These are phyloP conservation scores for Phoenicopterus ruber DNA, from an alignment of 2,113 vertebrate species.

Conservation along the genomic window DNA sequence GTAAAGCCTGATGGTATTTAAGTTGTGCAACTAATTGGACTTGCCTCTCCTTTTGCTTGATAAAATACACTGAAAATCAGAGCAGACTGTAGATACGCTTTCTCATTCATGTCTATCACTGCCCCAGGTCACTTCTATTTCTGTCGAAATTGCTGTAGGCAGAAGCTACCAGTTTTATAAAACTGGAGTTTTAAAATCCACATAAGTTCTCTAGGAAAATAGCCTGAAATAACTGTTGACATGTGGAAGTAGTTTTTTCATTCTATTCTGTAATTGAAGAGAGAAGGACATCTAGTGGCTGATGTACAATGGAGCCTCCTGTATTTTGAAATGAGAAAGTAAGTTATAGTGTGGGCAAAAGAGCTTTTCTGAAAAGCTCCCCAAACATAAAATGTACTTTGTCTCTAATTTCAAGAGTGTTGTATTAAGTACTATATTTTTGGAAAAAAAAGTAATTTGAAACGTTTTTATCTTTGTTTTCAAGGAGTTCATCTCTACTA, in stretches of 20 bases:
- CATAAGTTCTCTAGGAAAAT: background rate
- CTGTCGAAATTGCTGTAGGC: background rate
- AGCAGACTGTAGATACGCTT: background rate
- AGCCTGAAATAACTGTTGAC: background rate
- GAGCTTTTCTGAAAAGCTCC: background rate
- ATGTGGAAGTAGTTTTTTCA: background rate
- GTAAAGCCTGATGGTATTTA: background rate
- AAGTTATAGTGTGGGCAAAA: background rate
- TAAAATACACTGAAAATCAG: background rate
- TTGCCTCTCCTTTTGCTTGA: background rate
- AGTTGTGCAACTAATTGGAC: background rate
- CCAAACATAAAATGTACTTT: background rate
- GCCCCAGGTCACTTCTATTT: background rate
- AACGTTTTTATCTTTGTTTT: background rate
- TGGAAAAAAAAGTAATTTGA: background rate
- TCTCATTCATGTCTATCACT: background rate
- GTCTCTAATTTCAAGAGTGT: background rate
- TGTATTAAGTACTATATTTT: background rate
- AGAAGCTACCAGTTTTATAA: background rate
- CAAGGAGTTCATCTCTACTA: conserved; percentile 96
- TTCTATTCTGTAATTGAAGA: background rate
- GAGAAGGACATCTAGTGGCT: conserved; percentile 73
- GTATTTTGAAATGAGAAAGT: background rate
- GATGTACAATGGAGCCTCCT: background rate
- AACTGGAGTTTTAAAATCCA: background rate